These are phyloP conservation scores for Volucella inanis DNA, from an alignment of 2,888 invertebrate species.

Conservation along the genomic window DNA sequence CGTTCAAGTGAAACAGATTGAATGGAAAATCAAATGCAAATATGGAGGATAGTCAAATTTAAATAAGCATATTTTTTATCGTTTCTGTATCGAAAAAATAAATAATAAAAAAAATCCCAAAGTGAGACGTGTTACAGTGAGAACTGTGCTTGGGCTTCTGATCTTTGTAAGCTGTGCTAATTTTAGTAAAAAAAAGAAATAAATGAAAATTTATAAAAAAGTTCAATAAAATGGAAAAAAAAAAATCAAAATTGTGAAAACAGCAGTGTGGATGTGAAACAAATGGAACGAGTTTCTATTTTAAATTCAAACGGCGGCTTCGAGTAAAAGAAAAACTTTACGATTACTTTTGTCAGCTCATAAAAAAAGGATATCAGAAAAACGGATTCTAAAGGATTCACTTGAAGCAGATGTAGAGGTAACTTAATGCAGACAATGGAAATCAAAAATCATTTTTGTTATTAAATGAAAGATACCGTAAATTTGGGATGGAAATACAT, in stretches of 20 bases:
- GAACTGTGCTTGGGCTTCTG: slow-evolving; percentile 5
- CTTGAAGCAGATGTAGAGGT: no score
- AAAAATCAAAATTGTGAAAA: neutral
- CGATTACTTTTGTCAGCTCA: neutral
- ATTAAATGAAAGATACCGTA: no score
- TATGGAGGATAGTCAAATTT: slow-evolving; percentile 25
- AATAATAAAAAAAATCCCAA: neutral
- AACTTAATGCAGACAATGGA: no score
- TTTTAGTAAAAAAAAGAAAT: slow-evolving; percentile 5
- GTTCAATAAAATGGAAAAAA: slow-evolving; percentile 1
- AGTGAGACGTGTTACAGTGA: slow-evolving; percentile 26
- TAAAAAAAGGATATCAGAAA: no score
- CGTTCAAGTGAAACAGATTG: slow-evolving; percentile 68
- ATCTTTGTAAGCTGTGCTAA: slow-evolving; percentile 36
- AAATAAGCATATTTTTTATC: slow-evolving; percentile 26
- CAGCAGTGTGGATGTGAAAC: neutral
- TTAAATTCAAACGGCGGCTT: slow-evolving; percentile 8
- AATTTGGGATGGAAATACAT: no score
- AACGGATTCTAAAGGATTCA: slow-evolving; percentile 6
- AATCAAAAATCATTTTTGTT: no score
- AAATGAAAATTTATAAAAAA: slow-evolving; percentile 11
- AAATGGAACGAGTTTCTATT: neutral
- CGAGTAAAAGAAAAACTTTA: slow-evolving; percentile 1
- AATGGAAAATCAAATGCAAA: slow-evolving; percentile 65
- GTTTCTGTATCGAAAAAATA: no score